phyloP scores from a whole-genome alignment of 2,888 invertebrate species.

The Pollenia labialis region DNA sequence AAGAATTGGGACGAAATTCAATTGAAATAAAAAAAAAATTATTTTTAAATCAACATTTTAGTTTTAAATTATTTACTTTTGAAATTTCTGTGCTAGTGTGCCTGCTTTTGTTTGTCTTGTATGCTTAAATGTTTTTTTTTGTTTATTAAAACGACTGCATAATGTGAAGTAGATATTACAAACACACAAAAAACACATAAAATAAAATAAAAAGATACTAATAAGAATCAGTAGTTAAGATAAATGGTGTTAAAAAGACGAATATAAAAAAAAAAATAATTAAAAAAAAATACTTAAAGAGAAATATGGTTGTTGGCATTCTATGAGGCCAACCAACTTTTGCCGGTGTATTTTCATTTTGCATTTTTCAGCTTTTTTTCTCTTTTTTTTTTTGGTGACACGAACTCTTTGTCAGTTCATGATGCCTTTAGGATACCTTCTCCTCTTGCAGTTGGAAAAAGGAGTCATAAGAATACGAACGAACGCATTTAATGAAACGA shows the following conservation, averaged over 20 bases:
- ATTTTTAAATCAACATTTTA: not conserved
- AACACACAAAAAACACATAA: slow-evolving; percentile 5
- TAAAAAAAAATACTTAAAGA: slow-evolving; percentile 2
- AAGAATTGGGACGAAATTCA: not conserved
- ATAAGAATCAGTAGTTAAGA: slow-evolving; percentile 62
- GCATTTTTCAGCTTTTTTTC: not conserved
- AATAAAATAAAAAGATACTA: slow-evolving; percentile 48
- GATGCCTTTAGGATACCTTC: slow-evolving; percentile 47
- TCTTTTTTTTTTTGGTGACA: not conserved
- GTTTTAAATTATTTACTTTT: not conserved
- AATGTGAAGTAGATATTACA: slow-evolving; percentile 38
- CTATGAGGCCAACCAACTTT: slow-evolving; percentile 53
- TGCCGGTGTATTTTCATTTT: slow-evolving; percentile 19
- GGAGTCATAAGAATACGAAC: slow-evolving; percentile 47
- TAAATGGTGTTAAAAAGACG: slow-evolving; percentile 57
- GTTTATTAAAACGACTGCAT: slow-evolving; percentile 29
- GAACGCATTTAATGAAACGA: slow-evolving; percentile 64
- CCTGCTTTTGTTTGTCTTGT: not conserved
- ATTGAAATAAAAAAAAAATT: not conserved
- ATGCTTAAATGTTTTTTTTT: not conserved
- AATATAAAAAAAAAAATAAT: slow-evolving; percentile 49
- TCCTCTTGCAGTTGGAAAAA: slow-evolving; percentile 21
- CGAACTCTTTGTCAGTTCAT: not conserved
- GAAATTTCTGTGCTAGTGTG: slow-evolving; percentile 38
- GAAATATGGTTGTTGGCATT: slow-evolving; percentile 19